Evolutionary conservation across 2,797 vertebrate species (phyloP).

Genomic region (Microctenopoma stevenorrisi): DNA sequence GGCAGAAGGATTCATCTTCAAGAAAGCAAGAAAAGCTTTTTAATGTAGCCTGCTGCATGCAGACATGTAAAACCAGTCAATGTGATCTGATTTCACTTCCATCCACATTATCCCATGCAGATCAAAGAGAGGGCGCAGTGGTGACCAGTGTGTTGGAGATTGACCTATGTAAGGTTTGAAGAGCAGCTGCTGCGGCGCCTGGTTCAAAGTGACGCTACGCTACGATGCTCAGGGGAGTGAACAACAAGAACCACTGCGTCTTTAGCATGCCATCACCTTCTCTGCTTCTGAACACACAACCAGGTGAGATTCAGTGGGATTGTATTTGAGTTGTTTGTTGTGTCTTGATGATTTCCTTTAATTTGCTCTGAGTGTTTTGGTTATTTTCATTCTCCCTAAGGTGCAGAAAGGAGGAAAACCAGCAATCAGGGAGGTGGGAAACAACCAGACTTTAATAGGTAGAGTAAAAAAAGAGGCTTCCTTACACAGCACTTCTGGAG

Average conservation of each 20-base stretch:
- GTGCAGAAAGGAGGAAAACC: background rate
- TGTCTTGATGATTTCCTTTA: background rate
- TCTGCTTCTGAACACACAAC: background rate
- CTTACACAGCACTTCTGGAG: conserved; percentile 19
- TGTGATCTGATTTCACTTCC: background rate
- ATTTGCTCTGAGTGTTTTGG: fast-evolving
- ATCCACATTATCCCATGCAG: background rate
- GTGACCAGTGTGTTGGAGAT: conserved; percentile 51
- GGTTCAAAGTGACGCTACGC: conserved; percentile 30
- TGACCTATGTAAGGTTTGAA: conserved; percentile 35
- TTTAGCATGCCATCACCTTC: conserved; percentile 21
- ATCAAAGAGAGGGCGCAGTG: conserved; percentile 43
- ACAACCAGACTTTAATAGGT: background rate
- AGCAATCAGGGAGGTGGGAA: background rate
- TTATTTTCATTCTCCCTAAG: background rate
- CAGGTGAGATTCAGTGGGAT: background rate
- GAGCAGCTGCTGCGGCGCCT: conserved; percentile 54
- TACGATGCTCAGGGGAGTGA: conserved; percentile 16
- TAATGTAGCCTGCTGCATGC: background rate
- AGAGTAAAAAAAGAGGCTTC: background rate
- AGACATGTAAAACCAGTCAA: no score
- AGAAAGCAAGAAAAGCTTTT: background rate
- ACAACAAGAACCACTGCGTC: conserved; percentile 26
- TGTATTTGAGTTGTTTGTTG: background rate
- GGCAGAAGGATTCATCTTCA: background rate